These are phyloP conservation scores for Eurytoma adleriae DNA, from an alignment of 2,888 invertebrate species.

Conservation along the genomic window DNA sequence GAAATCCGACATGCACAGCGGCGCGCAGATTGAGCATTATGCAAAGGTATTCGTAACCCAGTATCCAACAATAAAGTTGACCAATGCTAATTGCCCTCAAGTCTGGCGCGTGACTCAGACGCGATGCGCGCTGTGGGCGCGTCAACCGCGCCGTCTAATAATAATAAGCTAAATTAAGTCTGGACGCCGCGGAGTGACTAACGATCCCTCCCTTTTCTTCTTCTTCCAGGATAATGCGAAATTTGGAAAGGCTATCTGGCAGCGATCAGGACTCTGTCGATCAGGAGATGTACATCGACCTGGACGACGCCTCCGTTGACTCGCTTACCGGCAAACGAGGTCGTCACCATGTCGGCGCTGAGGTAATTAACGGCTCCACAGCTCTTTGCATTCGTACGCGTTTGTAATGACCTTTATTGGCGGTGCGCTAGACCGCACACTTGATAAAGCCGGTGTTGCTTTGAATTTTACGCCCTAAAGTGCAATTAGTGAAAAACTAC, in stretches of 20 bases:
- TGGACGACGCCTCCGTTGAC: conserved; percentile 75
- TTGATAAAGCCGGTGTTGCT: too few species aligned
- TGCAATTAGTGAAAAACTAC: too few species aligned
- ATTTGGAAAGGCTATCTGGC: conserved; percentile 74
- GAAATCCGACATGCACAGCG: too few species aligned
- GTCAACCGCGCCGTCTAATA: too few species aligned
- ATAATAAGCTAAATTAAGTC: too few species aligned
- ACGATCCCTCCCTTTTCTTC: neutral
- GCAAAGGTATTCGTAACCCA: too few species aligned
- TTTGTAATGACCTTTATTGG: too few species aligned
- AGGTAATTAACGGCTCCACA: conserved; percentile 64
- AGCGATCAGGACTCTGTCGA: conserved; percentile 74
- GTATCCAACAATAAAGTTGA: neutral
- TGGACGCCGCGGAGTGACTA: neutral
- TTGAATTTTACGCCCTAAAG: too few species aligned
- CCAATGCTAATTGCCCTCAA: too few species aligned
- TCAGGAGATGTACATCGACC: conserved; percentile 76
- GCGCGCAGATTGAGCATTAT: too few species aligned
- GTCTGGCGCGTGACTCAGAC: too few species aligned
- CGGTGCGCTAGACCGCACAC: neutral
- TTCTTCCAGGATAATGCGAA: conserved; percentile 71
- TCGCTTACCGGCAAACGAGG: conserved; percentile 75
- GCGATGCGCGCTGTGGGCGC: too few species aligned
- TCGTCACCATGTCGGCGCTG: conserved; percentile 70
- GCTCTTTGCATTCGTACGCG: neutral